Evolutionary conservation across 2,797 vertebrate genomes (phyloP).

Genomic region (Ambastaia sidthimunki): DNA sequence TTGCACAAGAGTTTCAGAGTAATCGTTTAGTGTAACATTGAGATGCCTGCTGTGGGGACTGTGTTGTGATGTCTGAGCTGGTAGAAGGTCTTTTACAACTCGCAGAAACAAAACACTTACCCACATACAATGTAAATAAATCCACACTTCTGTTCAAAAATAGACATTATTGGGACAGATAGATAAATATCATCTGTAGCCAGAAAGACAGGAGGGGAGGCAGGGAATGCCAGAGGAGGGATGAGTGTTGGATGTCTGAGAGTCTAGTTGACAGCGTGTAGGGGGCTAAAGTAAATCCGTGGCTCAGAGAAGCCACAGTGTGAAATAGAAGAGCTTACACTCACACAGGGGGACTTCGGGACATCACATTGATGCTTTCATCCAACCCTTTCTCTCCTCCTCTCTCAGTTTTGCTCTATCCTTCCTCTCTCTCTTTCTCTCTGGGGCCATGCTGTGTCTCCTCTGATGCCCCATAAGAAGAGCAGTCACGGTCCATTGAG

Average conservation of each 20-base stretch:
- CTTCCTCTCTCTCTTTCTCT: constrained; percentile 53
- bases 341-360: constrained; percentile 52
- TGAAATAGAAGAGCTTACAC: constrained; percentile 59
- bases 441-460: constrained; percentile 49
- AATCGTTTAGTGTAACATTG: constrained; percentile 20
- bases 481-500: constrained; percentile 62
- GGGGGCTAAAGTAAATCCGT: constrained; percentile 57
- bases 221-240: constrained; percentile 44
- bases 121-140: constrained; percentile 25
- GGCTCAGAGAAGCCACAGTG: constrained; percentile 56
- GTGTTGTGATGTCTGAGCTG: constrained; percentile 28
- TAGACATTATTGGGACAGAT: constrained; percentile 25
- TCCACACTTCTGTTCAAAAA: not conserved
- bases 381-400: constrained; percentile 49
- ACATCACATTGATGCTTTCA: constrained; percentile 57
- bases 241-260: constrained; percentile 49
- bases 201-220: constrained; percentile 38
- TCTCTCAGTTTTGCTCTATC: constrained; percentile 18
- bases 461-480: constrained; percentile 59
- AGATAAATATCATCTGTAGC: constrained; percentile 43
- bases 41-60: constrained; percentile 11
- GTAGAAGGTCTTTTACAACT: constrained; percentile 3
- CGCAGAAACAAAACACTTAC: constrained; percentile 14
- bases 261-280: constrained; percentile 57
- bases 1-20: constrained; percentile 18